Evolutionary conservation across 1,140 invertebrate species (phyloP).

Genomic region (Penaeus vannamei): DNA sequence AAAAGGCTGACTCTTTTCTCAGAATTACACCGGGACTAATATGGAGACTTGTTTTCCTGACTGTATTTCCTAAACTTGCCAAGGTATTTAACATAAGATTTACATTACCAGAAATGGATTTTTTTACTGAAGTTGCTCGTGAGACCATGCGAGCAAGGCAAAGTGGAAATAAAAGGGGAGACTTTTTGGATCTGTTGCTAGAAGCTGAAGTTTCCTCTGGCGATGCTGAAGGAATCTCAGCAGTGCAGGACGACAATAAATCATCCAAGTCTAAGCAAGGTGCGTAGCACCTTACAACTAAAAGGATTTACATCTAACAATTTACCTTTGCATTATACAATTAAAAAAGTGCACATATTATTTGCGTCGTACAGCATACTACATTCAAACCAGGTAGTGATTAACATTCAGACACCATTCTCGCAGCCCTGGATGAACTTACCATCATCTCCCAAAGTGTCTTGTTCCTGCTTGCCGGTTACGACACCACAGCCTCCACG

Average conservation of each 20-base stretch:
- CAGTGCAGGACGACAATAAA: not conserved
- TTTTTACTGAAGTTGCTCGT: slow-evolving; percentile 50
- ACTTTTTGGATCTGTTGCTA: slow-evolving; percentile 72
- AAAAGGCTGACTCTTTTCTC: slow-evolving; percentile 48
- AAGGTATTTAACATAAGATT: not conserved
- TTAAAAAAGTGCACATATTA: too few relatives aligned
- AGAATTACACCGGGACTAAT: not conserved
- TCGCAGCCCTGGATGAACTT: slow-evolving; percentile 46
- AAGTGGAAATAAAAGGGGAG: slow-evolving; percentile 68
- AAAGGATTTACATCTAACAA: too few relatives aligned
- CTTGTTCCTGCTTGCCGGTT: too few relatives aligned
- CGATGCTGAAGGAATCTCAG: not conserved
- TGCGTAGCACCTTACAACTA: not conserved
- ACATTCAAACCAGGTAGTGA: not conserved
- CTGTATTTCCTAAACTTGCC: not conserved
- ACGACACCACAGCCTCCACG: too few relatives aligned
- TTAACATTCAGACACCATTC: too few relatives aligned
- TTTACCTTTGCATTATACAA: too few relatives aligned
- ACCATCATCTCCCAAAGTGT: too few relatives aligned
- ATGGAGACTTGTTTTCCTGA: slow-evolving; percentile 40
- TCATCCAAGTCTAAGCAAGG: not conserved
- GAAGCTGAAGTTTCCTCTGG: slow-evolving; percentile 68
- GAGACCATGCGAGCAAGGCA: slow-evolving; percentile 36
- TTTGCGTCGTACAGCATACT: too few relatives aligned
- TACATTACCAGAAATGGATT: not conserved